phyloP scores from a whole-genome alignment of 1,140 invertebrate genomes.

The Microplitis demolitor region DNA sequence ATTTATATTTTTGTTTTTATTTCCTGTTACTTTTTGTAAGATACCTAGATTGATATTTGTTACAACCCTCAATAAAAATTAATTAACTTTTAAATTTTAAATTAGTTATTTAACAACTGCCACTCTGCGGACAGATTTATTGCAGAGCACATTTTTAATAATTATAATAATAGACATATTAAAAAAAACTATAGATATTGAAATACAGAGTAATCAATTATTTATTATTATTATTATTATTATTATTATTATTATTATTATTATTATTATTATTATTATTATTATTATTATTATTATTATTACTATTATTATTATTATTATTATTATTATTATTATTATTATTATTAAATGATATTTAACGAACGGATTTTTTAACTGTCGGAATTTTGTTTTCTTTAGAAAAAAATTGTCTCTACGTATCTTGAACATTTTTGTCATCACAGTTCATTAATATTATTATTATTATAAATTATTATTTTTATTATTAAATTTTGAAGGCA shows the following conservation, averaged over 20 bases:
- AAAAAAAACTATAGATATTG: constrained; percentile 6
- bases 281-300: too few species aligned
- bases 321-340: too few species aligned
- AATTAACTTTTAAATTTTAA: neutral
- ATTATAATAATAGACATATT: neutral
- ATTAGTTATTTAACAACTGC: constrained; percentile 28
- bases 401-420: constrained; percentile 45
- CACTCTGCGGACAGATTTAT: constrained; percentile 21
- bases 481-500: constrained; percentile 50
- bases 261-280: constrained; percentile 8
- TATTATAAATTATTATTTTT: constrained; percentile 24
- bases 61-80: too few species aligned
- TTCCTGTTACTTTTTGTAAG: constrained; percentile 44
- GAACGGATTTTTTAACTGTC: neutral
- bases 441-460: neutral
- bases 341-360: neutral
- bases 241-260: too few species aligned
- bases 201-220: neutral
- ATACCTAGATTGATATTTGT: constrained; percentile 41
- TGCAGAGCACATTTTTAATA: neutral
- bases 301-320: too few species aligned
- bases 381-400: constrained; percentile 7
- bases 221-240: too few species aligned
- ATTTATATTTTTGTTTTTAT: constrained; percentile 26
- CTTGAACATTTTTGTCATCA: constrained; percentile 39